phyloP scores from a whole-genome alignment of 2,888 invertebrate species.

The Acronicta leporina region DNA sequence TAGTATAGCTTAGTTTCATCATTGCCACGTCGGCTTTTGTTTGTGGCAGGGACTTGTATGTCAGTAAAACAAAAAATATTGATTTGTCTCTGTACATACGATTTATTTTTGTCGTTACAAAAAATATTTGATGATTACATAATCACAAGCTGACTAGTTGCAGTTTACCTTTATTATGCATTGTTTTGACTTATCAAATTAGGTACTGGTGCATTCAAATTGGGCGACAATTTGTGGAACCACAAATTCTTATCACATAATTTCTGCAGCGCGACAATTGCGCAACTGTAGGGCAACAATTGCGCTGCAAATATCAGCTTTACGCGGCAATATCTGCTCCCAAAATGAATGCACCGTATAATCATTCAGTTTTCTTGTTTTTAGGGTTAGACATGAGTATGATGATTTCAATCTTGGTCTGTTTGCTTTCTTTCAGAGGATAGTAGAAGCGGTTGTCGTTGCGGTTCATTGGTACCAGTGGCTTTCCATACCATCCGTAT shows the following conservation, averaged over 20 bases:
- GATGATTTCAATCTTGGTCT: conserved; percentile 80
- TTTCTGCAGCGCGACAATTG: background rate
- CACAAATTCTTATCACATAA: background rate
- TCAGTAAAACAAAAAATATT: background rate
- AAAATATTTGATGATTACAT: too few species aligned
- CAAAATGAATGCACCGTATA: background rate
- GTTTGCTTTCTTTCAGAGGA: conserved; percentile 74
- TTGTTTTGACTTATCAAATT: too few species aligned
- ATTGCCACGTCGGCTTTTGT: too few species aligned
- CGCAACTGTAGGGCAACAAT: background rate
- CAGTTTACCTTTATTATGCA: too few species aligned
- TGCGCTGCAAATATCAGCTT: background rate
- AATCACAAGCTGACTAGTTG: too few species aligned
- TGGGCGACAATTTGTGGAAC: background rate
- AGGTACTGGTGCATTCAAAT: background rate
- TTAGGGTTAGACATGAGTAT: conserved; percentile 79
- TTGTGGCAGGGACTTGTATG: too few species aligned
- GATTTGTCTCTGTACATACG: background rate
- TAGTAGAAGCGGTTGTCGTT: conserved; percentile 79
- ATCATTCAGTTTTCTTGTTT: conserved; percentile 49
- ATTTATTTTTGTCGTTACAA: background rate
- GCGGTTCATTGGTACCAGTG: conserved; percentile 72
- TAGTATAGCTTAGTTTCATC: too few species aligned
- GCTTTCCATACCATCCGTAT: conserved; percentile 80
- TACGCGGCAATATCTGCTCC: background rate